These are phyloP conservation scores for Gavialis gangeticus DNA, from an alignment of 2,113 vertebrate species.

Conservation along the genomic window DNA sequence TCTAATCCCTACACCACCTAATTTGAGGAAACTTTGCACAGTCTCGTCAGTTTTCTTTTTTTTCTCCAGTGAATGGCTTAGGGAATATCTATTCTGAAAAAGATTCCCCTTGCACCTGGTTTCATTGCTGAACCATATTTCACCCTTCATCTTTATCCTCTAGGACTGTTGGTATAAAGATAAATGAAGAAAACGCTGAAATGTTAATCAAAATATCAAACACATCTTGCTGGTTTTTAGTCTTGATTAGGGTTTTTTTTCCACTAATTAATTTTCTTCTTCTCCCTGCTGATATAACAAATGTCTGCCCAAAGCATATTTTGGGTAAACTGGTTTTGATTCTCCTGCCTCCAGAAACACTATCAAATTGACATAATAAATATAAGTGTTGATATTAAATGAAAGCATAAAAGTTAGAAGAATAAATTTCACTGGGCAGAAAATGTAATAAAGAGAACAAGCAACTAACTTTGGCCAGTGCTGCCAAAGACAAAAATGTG, in stretches of 20 bases:
- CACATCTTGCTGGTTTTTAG: background rate
- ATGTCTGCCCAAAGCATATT: background rate
- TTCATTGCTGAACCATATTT: background rate
- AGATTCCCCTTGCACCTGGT: background rate
- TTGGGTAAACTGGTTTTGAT: background rate
- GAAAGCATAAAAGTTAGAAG: background rate
- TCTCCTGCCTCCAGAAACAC: background rate
- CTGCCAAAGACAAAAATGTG: background rate
- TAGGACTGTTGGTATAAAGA: background rate
- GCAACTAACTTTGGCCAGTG: background rate
- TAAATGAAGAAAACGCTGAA: background rate
- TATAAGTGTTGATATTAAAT: background rate
- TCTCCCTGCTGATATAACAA: background rate
- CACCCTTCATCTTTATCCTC: background rate
- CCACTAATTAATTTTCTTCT: slow-evolving; percentile 15
- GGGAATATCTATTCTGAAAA: background rate
- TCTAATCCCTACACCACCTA: background rate
- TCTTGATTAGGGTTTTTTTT: background rate
- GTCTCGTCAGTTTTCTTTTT: background rate
- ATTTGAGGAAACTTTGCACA: background rate
- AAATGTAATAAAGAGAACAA: background rate
- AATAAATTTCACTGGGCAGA: background rate
- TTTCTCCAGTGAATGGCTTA: background rate
- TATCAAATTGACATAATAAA: background rate
- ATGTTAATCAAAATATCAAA: slow-evolving; percentile 14